These are phyloP conservation scores for Dasypolia templi DNA, from an alignment of 2,888 invertebrate genomes.

Conservation along the genomic window DNA sequence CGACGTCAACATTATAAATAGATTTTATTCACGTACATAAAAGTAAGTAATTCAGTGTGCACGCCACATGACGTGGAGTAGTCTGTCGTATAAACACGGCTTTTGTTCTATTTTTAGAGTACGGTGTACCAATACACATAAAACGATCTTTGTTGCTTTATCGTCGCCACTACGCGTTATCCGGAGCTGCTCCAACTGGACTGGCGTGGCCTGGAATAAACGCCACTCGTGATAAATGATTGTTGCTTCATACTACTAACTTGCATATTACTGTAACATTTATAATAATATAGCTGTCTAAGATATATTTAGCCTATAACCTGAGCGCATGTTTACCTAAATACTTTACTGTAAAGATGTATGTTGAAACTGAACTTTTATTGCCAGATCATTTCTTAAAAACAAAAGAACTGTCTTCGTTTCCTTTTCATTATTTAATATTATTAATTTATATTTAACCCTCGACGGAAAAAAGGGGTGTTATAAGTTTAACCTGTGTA, in stretches of 20 bases:
- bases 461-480: no score
- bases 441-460: no score
- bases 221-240: slow-evolving; percentile 45
- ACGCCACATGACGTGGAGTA: slow-evolving; percentile 76
- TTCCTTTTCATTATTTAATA: neutral
- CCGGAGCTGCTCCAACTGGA: slow-evolving; percentile 50
- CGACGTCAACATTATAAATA: slow-evolving; percentile 89
- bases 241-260: slow-evolving; percentile 44
- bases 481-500: no score
- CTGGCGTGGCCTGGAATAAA: slow-evolving; percentile 45
- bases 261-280: slow-evolving; percentile 29
- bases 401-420: neutral
- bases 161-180: slow-evolving; percentile 64
- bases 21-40: slow-evolving; percentile 85
- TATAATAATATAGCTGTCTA: slow-evolving; percentile 38
- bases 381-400: neutral
- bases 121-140: slow-evolving; percentile 69
- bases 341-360: neutral
- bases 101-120: slow-evolving; percentile 75
- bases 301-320: slow-evolving; percentile 1
- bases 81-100: slow-evolving; percentile 77
- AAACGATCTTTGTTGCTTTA: slow-evolving; percentile 70
- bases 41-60: slow-evolving; percentile 80
- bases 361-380: neutral
- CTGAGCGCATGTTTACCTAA: neutral